A percentile compares a stretch with the other conserved stretches of the same genome.
phyloP scores from a whole-genome alignment of 2,797 vertebrate species.

The Allochrocebus solatus region DNA sequence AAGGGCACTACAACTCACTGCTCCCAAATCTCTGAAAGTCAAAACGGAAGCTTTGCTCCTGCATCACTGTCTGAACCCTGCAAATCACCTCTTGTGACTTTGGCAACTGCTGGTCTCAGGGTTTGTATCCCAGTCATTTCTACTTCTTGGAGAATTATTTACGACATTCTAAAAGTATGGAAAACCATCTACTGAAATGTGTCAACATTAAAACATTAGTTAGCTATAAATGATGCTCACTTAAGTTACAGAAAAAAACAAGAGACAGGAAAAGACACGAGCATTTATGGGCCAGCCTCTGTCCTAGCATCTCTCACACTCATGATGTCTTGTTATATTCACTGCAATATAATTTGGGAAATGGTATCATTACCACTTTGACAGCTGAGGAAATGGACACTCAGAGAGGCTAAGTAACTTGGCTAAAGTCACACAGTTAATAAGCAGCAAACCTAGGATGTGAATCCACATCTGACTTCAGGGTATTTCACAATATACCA shows the following conservation, averaged over 20 bases:
- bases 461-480: not conserved
- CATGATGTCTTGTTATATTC: not conserved
- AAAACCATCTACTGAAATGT: not conserved
- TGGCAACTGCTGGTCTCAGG: not conserved
- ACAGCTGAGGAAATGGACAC: not conserved
- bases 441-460: not conserved
- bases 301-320: not conserved
- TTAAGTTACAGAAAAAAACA: not conserved
- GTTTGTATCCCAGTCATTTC: not conserved
- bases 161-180: not conserved
- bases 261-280: not conserved
- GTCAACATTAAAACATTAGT: not conserved
- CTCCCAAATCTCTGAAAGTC: not conserved
- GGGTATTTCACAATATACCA: not conserved
- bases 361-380: not conserved
- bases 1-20: not conserved
- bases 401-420: not conserved
- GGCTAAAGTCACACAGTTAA: not conserved
- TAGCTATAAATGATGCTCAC: not conserved
- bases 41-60: not conserved
- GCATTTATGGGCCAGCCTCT: not conserved
- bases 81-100: not conserved
- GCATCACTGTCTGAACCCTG: rapidly evolving
- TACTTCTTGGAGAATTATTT: not conserved
- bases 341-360: not conserved